phyloP scores from a whole-genome alignment of 1,140 invertebrate genomes.

The Drosophila simulans region DNA sequence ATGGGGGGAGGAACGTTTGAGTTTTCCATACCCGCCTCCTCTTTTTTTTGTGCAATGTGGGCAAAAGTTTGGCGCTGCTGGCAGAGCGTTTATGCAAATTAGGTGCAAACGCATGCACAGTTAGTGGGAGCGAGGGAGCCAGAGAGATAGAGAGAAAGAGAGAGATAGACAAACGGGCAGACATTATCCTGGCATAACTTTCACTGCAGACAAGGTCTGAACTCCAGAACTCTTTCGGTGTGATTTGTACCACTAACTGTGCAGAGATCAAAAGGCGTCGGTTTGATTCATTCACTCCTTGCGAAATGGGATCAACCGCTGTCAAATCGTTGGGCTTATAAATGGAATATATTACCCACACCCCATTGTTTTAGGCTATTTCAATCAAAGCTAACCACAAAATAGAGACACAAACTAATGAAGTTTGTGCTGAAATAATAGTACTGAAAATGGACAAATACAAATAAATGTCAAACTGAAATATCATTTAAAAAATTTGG shows the following conservation, averaged over 20 bases:
- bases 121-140: slow-evolving; percentile 24
- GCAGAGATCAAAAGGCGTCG: slow-evolving; percentile 10
- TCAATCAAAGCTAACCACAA: slow-evolving; percentile 54
- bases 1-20: slow-evolving; percentile 19
- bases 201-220: slow-evolving; percentile 64
- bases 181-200: slow-evolving; percentile 79
- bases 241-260: slow-evolving; percentile 60
- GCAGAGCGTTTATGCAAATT: slow-evolving; percentile 81
- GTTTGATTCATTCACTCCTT: slow-evolving; percentile 1
- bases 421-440: background rate
- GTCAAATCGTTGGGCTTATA: slow-evolving; percentile 25
- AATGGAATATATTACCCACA: slow-evolving; percentile 42
- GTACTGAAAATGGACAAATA: background rate
- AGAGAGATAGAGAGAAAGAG: background rate
- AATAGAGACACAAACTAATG: slow-evolving; percentile 30
- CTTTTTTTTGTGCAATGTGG: slow-evolving; percentile 67
- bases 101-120: slow-evolving; percentile 78
- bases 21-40: slow-evolving; percentile 49
- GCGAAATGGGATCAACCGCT: slow-evolving; percentile 30
- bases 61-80: slow-evolving; percentile 76
- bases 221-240: slow-evolving; percentile 45
- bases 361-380: slow-evolving; percentile 20
- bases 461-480: too few species aligned
- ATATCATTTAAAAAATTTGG: too few species aligned
- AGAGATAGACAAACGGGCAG: slow-evolving; percentile 65